A percentile compares a stretch with the other conserved stretches of the same genome.
phyloP scores from a whole-genome alignment of 2,797 vertebrate species.

The Galaxias olidus region DNA sequence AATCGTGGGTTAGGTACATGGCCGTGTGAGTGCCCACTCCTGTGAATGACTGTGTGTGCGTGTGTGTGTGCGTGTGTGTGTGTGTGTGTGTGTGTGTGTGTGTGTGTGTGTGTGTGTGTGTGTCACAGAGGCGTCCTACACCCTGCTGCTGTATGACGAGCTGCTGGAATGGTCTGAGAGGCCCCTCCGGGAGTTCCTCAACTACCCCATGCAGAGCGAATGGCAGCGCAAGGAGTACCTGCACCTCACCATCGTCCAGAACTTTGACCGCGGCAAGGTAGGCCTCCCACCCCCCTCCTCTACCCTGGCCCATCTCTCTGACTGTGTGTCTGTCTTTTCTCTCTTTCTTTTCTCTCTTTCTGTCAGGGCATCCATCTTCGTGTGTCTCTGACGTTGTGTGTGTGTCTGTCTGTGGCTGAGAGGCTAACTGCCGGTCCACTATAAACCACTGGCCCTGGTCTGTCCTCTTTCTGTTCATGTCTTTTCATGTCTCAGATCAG shows the following conservation, averaged over 20 bases:
- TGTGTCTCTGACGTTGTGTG: too few species aligned
- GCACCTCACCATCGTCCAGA: conserved; percentile 96
- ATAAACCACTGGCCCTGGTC: too few species aligned
- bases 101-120: conserved; percentile 24
- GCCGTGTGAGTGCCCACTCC: neutral
- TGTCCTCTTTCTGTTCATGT: too few species aligned
- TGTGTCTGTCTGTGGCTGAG: too few species aligned
- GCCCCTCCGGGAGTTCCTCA: conserved; percentile 93
- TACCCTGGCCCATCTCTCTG: neutral
- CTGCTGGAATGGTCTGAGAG: conserved; percentile 95
- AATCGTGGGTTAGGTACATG: too few species aligned
- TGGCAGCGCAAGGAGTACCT: conserved; percentile 98
- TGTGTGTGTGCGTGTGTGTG: conserved; percentile 13
- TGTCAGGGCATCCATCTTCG: too few species aligned
- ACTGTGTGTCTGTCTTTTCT: neutral
- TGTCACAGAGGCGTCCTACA: conserved; percentile 91
- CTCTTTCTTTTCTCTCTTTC: too few species aligned
- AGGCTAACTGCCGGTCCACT: too few species aligned
- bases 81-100: conserved; percentile 10
- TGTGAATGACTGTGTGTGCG: conserved; percentile 5
- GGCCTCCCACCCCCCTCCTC: conserved; percentile 23
- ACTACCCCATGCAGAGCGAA: conserved; percentile 97
- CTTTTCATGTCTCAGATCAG: too few species aligned
- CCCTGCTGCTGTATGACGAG: conserved; percentile 93
- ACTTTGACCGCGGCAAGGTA: conserved; percentile 98